Percentiles rank a stretch among this genome's conserved stretches.
Evolutionary conservation across 1,140 invertebrate genomes (phyloP).

Genomic region (Zaprionus davidi): DNA sequence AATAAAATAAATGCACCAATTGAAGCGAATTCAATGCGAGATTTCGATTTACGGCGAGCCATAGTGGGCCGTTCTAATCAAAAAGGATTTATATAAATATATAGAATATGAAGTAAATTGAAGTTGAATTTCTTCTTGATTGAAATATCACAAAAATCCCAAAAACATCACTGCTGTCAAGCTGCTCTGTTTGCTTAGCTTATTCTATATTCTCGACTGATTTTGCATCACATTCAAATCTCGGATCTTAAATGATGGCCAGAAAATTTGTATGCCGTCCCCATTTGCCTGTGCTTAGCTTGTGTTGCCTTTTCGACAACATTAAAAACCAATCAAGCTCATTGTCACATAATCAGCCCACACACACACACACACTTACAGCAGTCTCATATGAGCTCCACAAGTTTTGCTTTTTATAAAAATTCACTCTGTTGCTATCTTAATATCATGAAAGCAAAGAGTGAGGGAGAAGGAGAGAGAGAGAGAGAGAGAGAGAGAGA

Average conservation of each 20-base stretch:
- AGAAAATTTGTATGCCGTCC: constrained; percentile 10
- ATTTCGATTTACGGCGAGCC: neutral
- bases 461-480: neutral
- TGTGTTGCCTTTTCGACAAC: constrained; percentile 27
- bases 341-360: constrained; percentile 75
- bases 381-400: constrained; percentile 15
- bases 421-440: constrained; percentile 18
- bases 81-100: neutral
- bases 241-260: neutral
- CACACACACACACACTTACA: constrained; percentile 29
- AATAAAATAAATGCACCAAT: constrained; percentile 14
- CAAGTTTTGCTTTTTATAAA: constrained; percentile 41
- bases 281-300: neutral
- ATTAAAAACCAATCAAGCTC: constrained; percentile 79
- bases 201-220: neutral
- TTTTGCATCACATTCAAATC: neutral
- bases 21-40: neutral
- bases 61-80: neutral
- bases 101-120: too few species aligned
- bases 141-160: too few species aligned
- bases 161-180: neutral
- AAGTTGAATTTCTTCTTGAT: too few species aligned
- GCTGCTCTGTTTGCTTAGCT: neutral
- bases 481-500: neutral
- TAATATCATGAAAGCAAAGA: constrained; percentile 24